Evolutionary conservation across 2,113 vertebrate species (phyloP), one percentile per base, ranked within the genome.

Genomic region (Neolamprologus sp.): DNA sequence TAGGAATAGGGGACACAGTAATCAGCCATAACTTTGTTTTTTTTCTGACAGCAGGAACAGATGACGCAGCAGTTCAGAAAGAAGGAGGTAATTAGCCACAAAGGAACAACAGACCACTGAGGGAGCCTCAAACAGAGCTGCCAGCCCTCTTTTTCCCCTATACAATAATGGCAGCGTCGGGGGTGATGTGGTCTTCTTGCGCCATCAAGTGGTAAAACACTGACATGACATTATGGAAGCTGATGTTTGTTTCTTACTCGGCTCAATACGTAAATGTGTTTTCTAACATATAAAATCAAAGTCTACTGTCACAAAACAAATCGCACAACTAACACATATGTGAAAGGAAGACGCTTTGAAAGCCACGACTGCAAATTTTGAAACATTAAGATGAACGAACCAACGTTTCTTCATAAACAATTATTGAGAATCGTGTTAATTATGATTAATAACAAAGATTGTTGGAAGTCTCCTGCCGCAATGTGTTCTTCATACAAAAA

Each of bases 181-280:
- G 60, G 47, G 37, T 3, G 33, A 40, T 35, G 16, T 31, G 85
- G 91, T 91, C 89, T 88, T 92, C 63, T 92, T 63, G 80, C 90
- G 4, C 94, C 93, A 83, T 93, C 95, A 73, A 83, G 94, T 95
- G 95, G 91, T 42, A 7, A 84, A 23, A 85, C 8, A 6, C 2
- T 8, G 71, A 55, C 37, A 93, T 28, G 16, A 83, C 92, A 89
- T 7, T 4, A 54, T 40, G 2, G 21, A 47, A 65, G 26, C 9
- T 60, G 21, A 33, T 35, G 19, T 26, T 57, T 51, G 5, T 13
- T 55, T 11, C 45, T 68, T n/a, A 9, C 23, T 35, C 19, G 5
- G 21, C 42, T 71, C 26, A 73, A 51, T 17, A 1, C 19, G 4
- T 9, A 9, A 14, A 9, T 49, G 45, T 31, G 47, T 78, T 17